A percentile compares a stretch with the other conserved stretches of the same genome.
These are phyloP conservation scores for Heliopora coerulea DNA, from an alignment of 92 coral and sea anemone species.

Conservation along the genomic window DNA sequence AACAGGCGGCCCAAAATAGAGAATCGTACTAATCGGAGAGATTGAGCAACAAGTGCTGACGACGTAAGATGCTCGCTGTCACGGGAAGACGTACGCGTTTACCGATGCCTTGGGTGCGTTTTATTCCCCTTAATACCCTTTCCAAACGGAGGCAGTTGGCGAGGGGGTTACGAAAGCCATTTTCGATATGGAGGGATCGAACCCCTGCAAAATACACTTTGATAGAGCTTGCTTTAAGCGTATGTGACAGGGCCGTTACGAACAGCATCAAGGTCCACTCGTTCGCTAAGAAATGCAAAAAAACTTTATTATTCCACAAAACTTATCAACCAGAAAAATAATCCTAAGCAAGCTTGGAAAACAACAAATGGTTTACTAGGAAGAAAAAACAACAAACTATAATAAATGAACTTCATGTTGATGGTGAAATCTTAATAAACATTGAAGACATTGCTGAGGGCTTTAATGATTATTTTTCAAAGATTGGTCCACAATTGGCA, in stretches of 20 bases:
- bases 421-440: too few relatives aligned
- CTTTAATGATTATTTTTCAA: too few relatives aligned
- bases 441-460: too few relatives aligned
- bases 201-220: slow-evolving; percentile 52
- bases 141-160: slow-evolving; percentile 38
- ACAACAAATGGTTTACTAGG: too few relatives aligned
- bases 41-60: slow-evolving; percentile 26
- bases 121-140: slow-evolving; percentile 54
- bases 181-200: slow-evolving; percentile 50
- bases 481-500: too few relatives aligned
- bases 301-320: too few relatives aligned
- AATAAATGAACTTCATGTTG: too few relatives aligned
- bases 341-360: too few relatives aligned
- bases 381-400: too few relatives aligned
- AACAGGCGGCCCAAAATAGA: slow-evolving; percentile 54
- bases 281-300: too few relatives aligned
- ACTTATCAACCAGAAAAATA: too few relatives aligned
- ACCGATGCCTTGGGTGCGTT: slow-evolving; percentile 40
- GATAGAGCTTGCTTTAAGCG: slow-evolving; percentile 45
- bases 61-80: slow-evolving; percentile 50
- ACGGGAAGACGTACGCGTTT: slow-evolving; percentile 48
- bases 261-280: slow-evolving; percentile 49
- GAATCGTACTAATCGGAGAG: slow-evolving; percentile 1
- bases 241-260: slow-evolving; percentile 32
- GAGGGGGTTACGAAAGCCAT: slow-evolving; percentile 47